Percentiles rank a stretch among this genome's conserved stretches.
These are phyloP conservation scores for Aphaenogaster rudis DNA, from an alignment of 1,140 invertebrate genomes.

Conservation along the genomic window DNA sequence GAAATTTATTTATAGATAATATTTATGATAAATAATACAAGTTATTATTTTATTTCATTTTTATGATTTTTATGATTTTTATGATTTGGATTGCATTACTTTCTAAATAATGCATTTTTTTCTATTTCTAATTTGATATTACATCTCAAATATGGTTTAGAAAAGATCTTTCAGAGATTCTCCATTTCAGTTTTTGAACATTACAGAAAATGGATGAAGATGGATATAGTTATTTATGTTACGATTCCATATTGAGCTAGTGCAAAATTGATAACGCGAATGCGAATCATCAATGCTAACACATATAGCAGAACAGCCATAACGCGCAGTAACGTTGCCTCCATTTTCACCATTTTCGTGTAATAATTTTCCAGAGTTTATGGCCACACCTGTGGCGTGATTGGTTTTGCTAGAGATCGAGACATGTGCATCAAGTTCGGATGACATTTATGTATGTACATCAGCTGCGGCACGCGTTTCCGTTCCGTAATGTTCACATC, in stretches of 20 bases:
- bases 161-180: not conserved
- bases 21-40: too few relatives aligned
- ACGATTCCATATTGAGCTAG: not conserved
- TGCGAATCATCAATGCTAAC: constrained; percentile 24
- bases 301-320: constrained; percentile 26
- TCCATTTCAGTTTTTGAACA: not conserved
- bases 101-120: too few relatives aligned
- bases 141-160: not conserved
- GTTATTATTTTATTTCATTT: too few relatives aligned
- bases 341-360: constrained; percentile 39
- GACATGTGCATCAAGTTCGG: constrained; percentile 42
- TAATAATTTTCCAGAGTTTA: constrained; percentile 58
- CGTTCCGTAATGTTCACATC: not conserved
- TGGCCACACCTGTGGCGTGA: constrained; percentile 59
- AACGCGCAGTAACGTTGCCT: constrained; percentile 25
- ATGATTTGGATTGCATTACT: too few relatives aligned
- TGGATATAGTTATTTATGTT: not conserved
- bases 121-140: too few relatives aligned
- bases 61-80: too few relatives aligned
- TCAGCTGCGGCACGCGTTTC: constrained; percentile 18
- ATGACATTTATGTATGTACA: constrained; percentile 45
- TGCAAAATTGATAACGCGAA: constrained; percentile 38
- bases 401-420: constrained; percentile 53
- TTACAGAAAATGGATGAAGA: not conserved
- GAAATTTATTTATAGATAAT: not conserved